A percentile compares a stretch with the other conserved stretches of the same genome.
phyloP scores from a whole-genome alignment of 2,113 vertebrate species.

The Porphyrio hochstetteri region DNA sequence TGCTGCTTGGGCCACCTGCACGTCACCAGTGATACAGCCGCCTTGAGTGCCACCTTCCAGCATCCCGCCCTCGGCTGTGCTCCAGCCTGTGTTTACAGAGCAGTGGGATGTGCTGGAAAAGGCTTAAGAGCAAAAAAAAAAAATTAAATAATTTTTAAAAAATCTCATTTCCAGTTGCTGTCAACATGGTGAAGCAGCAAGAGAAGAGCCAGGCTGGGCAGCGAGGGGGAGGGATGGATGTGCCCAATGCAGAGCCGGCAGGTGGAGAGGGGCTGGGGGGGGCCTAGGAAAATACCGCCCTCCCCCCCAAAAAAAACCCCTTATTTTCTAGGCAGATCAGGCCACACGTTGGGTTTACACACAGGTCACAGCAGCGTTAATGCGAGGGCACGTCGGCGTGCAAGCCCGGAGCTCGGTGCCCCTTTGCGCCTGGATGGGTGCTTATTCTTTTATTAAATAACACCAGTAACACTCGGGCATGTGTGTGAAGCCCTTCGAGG shows the following conservation, averaged over 20 bases:
- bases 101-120: not conserved
- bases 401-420: not conserved
- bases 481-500: not conserved
- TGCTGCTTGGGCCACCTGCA: not conserved
- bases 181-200: not conserved
- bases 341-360: fast-evolving
- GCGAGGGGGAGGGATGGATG: not conserved
- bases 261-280: not conserved
- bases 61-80: not conserved
- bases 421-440: fast-evolving
- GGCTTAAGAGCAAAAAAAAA: not conserved
- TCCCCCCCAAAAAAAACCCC: not conserved
- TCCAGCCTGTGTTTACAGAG: slow-evolving; percentile 1
- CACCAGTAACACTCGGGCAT: fast-evolving
- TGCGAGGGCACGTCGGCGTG: fast-evolving
- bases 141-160: not conserved
- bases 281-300: not conserved
- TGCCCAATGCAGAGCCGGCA: not conserved
- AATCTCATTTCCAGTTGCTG: not conserved
- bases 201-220: not conserved
- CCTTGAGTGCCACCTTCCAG: not conserved
- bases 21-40: not conserved
- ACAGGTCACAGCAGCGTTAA: fast-evolving
- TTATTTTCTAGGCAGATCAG: not conserved
- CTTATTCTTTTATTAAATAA: not conserved